phyloP scores from a whole-genome alignment of 2,888 invertebrate genomes.

The Diaperis boleti region DNA sequence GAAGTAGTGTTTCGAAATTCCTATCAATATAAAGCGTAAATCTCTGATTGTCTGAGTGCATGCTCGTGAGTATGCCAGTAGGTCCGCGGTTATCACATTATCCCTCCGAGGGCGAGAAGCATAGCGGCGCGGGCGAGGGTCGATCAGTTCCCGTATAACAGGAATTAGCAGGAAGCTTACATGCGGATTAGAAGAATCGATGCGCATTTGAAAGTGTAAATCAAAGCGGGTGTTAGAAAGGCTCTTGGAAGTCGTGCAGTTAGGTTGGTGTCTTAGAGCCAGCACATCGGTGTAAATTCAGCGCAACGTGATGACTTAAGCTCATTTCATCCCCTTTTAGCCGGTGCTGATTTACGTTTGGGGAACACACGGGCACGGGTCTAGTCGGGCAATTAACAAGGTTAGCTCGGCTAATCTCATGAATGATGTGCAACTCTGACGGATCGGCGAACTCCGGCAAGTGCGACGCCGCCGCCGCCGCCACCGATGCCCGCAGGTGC shows the following conservation, averaged over 20 bases:
- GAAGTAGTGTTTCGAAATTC: too few species aligned
- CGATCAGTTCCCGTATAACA: conserved; percentile 10
- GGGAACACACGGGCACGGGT: conserved; percentile 62
- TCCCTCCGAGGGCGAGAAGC: not conserved
- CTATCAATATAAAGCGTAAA: too few species aligned
- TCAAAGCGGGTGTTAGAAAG: conserved; percentile 48
- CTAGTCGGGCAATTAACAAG: conserved; percentile 68
- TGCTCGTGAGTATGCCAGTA: conserved; percentile 13
- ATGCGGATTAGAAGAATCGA: conserved; percentile 53
- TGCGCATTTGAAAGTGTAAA: conserved; percentile 55
- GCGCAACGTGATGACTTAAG: conserved; percentile 65
- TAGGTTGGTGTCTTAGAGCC: conserved; percentile 37
- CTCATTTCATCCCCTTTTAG: conserved; percentile 66
- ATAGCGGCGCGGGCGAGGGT: conserved; percentile 9
- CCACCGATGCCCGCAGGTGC: conserved; percentile 59
- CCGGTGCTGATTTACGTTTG: conserved; percentile 67
- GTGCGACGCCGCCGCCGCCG: conserved; percentile 53
- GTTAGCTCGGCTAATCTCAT: conserved; percentile 68
- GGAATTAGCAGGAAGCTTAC: conserved; percentile 53
- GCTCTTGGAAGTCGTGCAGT: conserved; percentile 5
- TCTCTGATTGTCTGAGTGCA: too few species aligned
- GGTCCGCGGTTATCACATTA: conserved; percentile 1
- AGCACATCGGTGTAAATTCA: conserved; percentile 61
- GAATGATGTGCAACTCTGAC: conserved; percentile 67
- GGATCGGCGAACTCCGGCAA: conserved; percentile 56